A percentile compares a stretch with the other conserved stretches of the same genome.
Evolutionary conservation across 2,797 vertebrate species (phyloP).

Genomic region (Cirrhinus mrigala): DNA sequence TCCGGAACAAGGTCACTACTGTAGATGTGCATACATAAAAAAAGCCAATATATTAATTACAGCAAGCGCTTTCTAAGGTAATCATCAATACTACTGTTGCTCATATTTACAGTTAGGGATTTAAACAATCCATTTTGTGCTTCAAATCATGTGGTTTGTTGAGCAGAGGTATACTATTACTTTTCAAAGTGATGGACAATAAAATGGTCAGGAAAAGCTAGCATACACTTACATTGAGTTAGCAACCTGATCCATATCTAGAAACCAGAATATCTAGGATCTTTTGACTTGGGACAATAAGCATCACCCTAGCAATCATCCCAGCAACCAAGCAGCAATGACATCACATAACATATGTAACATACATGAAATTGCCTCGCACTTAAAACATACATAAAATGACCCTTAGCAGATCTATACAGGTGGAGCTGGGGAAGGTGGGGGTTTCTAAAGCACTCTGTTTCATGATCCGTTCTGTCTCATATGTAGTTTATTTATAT

Average conservation of each 20-base stretch:
- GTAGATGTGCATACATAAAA: not conserved
- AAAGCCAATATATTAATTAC: not conserved
- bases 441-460: not conserved
- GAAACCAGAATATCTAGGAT: not conserved
- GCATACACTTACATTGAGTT: not conserved
- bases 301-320: not conserved
- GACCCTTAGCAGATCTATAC: not conserved
- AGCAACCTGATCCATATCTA: not conserved
- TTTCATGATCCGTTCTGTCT: too few species aligned
- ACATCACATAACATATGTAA: not conserved
- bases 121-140: not conserved
- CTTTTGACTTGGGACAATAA: not conserved
- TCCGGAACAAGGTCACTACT: slow-evolving; percentile 18
- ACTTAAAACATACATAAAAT: not conserved
- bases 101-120: not conserved
- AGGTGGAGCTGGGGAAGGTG: not conserved
- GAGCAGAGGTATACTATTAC: not conserved
- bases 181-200: not conserved
- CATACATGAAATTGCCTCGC: too few species aligned
- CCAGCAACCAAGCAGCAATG: not conserved
- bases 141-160: not conserved
- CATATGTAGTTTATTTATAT: not conserved
- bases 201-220: not conserved
- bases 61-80: not conserved
- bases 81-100: not conserved